A percentile compares a stretch with the other conserved stretches of the same genome.
phyloP scores from a whole-genome alignment of 37 sponge, comb jelly and placozoan genomes.

The Amphimedon queenslandica region DNA sequence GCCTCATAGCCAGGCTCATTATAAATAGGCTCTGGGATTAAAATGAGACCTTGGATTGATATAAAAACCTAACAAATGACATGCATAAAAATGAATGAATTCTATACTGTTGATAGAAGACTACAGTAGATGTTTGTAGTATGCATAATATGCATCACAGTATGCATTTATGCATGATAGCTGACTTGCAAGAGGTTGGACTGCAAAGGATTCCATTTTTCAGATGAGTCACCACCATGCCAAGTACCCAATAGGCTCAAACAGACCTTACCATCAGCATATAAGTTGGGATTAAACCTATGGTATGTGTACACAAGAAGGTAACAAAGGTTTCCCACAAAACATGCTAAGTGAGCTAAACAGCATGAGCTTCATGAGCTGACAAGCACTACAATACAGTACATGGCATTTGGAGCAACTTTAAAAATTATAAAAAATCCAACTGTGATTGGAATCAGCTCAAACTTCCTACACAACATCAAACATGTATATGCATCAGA shows the following conservation, averaged over 20 bases:
- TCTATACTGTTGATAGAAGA: too few species aligned
- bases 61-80: conserved; percentile 62
- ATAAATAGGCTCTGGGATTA: conserved; percentile 89
- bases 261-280: conserved; percentile 96
- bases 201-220: conserved; percentile 83
- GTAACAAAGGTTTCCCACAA: too few species aligned
- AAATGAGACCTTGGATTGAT: conserved; percentile 85
- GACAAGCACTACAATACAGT: too few species aligned
- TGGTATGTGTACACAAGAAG: neutral
- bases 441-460: too few species aligned
- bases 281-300: conserved; percentile 94
- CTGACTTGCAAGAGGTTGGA: conserved; percentile 68
- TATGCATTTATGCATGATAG: neutral
- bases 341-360: too few species aligned
- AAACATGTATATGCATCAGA: too few species aligned
- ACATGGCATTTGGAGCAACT: too few species aligned
- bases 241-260: conserved; percentile 92
- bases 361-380: too few species aligned
- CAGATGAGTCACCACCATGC: conserved; percentile 89
- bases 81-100: neutral
- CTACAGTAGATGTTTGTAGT: too few species aligned
- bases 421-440: too few species aligned
- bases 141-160: too few species aligned
- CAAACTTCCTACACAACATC: too few species aligned
- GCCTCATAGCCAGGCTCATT: conserved; percentile 94